Conservation (phyloP, 2,888 invertebrate species). For the Polia nebulosa region DNA sequence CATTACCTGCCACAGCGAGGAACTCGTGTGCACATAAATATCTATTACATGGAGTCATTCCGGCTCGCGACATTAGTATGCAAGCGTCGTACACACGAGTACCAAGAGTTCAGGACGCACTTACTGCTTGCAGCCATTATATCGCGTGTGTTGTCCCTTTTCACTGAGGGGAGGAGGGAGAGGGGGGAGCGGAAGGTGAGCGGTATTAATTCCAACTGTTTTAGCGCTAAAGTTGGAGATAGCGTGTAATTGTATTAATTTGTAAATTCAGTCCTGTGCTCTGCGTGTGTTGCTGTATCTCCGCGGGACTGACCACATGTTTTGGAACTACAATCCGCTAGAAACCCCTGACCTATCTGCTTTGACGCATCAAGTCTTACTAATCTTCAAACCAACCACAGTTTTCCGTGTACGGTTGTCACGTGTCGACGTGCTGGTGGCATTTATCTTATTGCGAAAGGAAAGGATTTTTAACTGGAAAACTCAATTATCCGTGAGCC, state of each 20-base stretch:
- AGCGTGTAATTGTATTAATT: constrained; percentile 29
- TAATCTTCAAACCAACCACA: background rate
- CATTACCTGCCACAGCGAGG: constrained; percentile 28
- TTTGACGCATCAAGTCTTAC: background rate
- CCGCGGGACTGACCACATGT: background rate
- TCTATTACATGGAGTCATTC: constrained; percentile 47
- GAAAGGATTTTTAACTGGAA: constrained; percentile 21
- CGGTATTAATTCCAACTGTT: constrained; percentile 42
- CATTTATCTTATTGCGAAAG: background rate
- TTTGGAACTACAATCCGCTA: background rate
- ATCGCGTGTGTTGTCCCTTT: constrained; percentile 27
- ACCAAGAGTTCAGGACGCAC: background rate
- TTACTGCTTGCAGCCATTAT: constrained; percentile 11
- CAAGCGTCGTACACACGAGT: constrained; percentile 18
- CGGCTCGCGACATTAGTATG: constrained; percentile 37
- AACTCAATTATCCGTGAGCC: constrained; percentile 17
- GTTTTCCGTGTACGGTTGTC: background rate
- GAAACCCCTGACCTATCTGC: background rate
- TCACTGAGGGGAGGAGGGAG: background rate
- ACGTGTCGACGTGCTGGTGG: background rate
- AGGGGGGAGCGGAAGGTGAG: background rate
- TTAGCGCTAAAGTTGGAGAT: constrained; percentile 34
- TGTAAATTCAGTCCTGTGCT: constrained; percentile 9
- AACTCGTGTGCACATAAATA: constrained; percentile 48
- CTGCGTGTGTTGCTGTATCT: background rate